These are phyloP conservation scores for Campoletis raptor DNA, from an alignment of 2,888 invertebrate genomes.

Conservation along the genomic window DNA sequence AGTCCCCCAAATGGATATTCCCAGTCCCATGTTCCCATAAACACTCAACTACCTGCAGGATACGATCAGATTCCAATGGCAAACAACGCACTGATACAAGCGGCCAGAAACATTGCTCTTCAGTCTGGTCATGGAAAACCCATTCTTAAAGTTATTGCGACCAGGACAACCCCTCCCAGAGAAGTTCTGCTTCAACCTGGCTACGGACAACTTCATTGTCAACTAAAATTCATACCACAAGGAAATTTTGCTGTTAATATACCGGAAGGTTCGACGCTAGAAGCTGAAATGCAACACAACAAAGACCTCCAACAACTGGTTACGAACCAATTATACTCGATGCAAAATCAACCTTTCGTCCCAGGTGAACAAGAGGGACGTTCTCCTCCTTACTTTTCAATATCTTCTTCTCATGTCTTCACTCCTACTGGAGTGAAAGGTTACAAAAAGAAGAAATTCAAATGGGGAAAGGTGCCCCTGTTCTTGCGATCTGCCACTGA, in stretches of 20 bases:
- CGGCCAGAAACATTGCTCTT: neutral
- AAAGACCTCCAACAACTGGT: constrained; percentile 33
- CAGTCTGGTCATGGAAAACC: neutral
- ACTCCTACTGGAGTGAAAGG: neutral
- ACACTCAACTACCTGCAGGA: neutral
- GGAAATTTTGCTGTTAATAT: neutral
- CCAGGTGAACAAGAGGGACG: neutral
- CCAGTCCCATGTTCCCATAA: neutral
- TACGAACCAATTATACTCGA: constrained; percentile 30
- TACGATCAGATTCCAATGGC: neutral
- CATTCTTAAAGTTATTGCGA: neutral
- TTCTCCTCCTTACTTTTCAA: neutral
- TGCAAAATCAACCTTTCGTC: constrained; percentile 8
- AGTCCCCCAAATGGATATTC: neutral
- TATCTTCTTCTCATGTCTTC: neutral
- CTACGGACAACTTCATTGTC: constrained; percentile 14
- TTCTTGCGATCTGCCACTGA: neutral
- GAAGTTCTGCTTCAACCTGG: constrained; percentile 10
- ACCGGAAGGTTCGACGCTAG: neutral
- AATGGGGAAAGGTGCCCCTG: neutral
- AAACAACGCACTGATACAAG: neutral
- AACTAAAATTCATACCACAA: neutral
- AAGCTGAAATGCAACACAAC: constrained; percentile 52
- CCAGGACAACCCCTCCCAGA: neutral
- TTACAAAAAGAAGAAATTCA: constrained; percentile 7